Conservation (phyloP, 2,113 vertebrate genomes). For the Gopherus flavomarginatus region DNA sequence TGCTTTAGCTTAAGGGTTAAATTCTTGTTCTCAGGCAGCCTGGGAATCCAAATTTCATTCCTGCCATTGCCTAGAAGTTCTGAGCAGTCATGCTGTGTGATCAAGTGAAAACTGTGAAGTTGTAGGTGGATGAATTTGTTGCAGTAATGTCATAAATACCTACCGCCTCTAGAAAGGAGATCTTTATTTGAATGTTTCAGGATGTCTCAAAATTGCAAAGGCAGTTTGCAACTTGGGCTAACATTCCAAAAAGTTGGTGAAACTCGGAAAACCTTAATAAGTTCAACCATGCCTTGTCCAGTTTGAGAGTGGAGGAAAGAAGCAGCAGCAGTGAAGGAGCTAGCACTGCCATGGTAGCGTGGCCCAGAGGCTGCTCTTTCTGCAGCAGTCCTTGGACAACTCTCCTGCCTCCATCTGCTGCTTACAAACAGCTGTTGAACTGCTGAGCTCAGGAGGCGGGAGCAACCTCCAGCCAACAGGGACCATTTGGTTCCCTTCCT, state of each 20-base stretch:
- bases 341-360: accelerated
- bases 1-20: background rate
- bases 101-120: background rate
- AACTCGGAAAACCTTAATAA: background rate
- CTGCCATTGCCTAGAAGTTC: background rate
- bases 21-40: background rate
- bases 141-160: background rate
- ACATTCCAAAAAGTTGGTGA: background rate
- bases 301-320: background rate
- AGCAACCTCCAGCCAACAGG: background rate
- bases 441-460: background rate
- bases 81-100: background rate
- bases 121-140: background rate
- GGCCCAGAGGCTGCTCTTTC: background rate
- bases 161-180: background rate
- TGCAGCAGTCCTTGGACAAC: background rate
- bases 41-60: background rate
- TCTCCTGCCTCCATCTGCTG: background rate
- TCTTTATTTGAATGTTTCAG: background rate
- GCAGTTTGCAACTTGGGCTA: background rate
- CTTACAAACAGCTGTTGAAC: background rate
- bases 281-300: background rate
- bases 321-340: background rate
- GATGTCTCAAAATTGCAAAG: background rate
- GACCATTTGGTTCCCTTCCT: background rate